Evolutionary conservation across 1,140 invertebrate genomes (phyloP), one percentile per base, ranked within the genome.

Genomic region (Ptiloglossa arizonensis): DNA sequence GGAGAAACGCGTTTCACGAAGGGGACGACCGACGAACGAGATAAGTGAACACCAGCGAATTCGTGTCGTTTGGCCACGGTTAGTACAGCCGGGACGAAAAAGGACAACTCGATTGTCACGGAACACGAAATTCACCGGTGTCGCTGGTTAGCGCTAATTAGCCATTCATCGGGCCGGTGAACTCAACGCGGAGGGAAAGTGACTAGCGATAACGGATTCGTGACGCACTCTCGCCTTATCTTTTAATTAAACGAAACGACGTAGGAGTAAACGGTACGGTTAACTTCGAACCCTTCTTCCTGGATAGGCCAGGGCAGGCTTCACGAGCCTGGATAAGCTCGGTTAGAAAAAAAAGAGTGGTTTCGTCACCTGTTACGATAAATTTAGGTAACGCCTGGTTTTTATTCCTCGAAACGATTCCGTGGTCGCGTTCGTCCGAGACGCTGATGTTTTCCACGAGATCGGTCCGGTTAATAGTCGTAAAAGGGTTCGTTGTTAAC

Each of bases 401-500:
- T 46, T 17, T 46, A 8, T 50, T 50, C 46, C 1, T 5, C 46
- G 46, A 50, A 50, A 5, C 46, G 17, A 50, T 50, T 5, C 17
- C 5, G 2, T 15, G 15, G 22, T 17, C 13, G n/a, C 5, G 13
- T 32, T 32, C 8, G 8, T 15, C 9, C 22, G 24, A 27, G 5
- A 29, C 35, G n/a, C 29, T n/a, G 41, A 41, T 2, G 11, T 27
- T 69, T 76, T 59, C 22, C 52, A 15, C 44, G 19, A 74, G 50
- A 15, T 5, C 27, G n/a, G 4, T 41, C n/a, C 9, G 17, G 17
- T 77, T 66, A 27, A 63, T 63, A 32, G 54, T 41, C 38, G 69
- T 59, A 77, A 73, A 77, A 63, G 62, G 56, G 68, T 38, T 68
- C 73, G 27, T 81, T 83, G 79, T 83, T 44, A 27, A 72, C 35